phyloP scores from a whole-genome alignment of 1,140 invertebrate genomes.

The Planococcus citri region DNA sequence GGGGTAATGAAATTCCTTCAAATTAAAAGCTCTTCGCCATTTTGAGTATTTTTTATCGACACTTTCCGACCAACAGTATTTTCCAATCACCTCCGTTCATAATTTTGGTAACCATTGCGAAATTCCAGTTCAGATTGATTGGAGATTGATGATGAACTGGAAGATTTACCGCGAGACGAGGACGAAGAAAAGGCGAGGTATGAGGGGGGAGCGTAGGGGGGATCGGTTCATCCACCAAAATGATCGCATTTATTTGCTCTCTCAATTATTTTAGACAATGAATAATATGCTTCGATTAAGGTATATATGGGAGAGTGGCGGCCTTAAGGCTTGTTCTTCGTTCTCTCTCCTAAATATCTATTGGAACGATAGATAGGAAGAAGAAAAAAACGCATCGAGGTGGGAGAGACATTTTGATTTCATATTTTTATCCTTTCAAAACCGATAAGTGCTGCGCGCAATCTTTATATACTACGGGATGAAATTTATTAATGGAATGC shows the following conservation, averaged over 20 bases:
- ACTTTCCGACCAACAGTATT: no score
- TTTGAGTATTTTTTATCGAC: no score
- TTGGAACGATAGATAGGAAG: no score
- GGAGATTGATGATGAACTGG: slow-evolving; percentile 11
- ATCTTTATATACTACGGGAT: slow-evolving; percentile 14
- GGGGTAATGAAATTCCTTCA: no score
- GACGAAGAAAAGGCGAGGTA: neutral
- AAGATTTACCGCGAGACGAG: slow-evolving; percentile 1
- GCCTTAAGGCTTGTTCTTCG: neutral
- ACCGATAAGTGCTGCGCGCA: slow-evolving; percentile 14
- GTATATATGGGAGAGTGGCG: neutral
- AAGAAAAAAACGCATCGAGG: neutral
- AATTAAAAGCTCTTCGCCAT: no score
- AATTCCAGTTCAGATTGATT: slow-evolving; percentile 14
- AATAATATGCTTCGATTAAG: slow-evolving; percentile 12
- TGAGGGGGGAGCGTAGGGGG: no score
- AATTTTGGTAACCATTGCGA: slow-evolving; percentile 10
- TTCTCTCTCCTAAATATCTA: neutral
- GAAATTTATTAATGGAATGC: slow-evolving; percentile 19
- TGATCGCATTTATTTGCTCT: slow-evolving; percentile 20
- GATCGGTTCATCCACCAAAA: neutral
- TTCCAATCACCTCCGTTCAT: no score
- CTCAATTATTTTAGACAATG: slow-evolving; percentile 19
- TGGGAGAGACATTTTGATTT: slow-evolving; percentile 13
- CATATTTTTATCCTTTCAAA: slow-evolving; percentile 2